A percentile compares a stretch with the other conserved stretches of the same genome.
Evolutionary conservation across 1,140 invertebrate genomes (phyloP).

Genomic region (Lepidurus couesii): DNA sequence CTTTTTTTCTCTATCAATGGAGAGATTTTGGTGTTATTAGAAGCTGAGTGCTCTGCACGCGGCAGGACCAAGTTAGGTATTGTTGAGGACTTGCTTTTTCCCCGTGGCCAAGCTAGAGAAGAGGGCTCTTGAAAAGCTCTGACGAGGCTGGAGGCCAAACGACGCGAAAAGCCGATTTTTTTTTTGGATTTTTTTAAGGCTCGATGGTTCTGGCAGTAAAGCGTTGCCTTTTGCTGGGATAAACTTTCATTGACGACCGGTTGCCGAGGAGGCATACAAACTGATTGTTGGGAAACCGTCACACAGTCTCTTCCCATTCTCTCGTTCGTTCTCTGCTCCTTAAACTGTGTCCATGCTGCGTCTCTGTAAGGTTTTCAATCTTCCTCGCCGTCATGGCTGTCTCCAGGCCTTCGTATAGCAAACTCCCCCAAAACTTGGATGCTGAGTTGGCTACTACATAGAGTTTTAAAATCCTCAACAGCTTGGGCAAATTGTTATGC

Average conservation of each 20-base stretch:
- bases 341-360: neutral
- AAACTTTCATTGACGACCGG: slow-evolving; percentile 13
- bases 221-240: slow-evolving; percentile 2
- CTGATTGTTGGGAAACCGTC: slow-evolving; percentile 1
- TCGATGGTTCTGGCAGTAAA: slow-evolving; percentile 1
- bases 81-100: slow-evolving; percentile 18
- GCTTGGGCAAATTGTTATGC: neutral
- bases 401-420: neutral
- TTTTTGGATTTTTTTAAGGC: neutral
- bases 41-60: neutral
- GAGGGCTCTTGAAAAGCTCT: slow-evolving; percentile 18
- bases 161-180: neutral
- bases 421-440: neutral
- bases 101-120: slow-evolving; percentile 20
- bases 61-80: slow-evolving; percentile 6
- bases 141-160: slow-evolving; percentile 1
- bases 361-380: neutral
- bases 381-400: neutral
- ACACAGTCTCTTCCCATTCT: slow-evolving; percentile 3
- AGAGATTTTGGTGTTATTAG: neutral
- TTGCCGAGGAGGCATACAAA: slow-evolving; percentile 11
- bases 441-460: slow-evolving; percentile 9
- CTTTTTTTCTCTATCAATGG: neutral
- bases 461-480: neutral
- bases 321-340: neutral